Conservation (phyloP, 64 coral and sea anemone genomes). For the Montipora efflorescens region DNA sequence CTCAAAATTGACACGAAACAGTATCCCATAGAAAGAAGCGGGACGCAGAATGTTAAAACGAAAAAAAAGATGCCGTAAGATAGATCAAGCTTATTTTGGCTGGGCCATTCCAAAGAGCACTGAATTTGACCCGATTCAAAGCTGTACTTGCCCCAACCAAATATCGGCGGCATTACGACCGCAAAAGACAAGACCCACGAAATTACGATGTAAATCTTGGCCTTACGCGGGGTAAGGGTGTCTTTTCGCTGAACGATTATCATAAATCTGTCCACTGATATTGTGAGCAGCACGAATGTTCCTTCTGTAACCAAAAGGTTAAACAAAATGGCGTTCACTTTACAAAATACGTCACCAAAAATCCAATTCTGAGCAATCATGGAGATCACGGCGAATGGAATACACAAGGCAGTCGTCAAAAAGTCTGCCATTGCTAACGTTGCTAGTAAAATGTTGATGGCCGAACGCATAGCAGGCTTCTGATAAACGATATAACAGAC, state of each 20-base stretch:
- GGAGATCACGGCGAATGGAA: constrained; percentile 84
- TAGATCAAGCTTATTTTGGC: constrained; percentile 17
- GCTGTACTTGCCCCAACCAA: constrained; percentile 89
- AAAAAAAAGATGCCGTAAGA: constrained; percentile 85
- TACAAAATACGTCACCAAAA: constrained; percentile 83
- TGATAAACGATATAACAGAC: constrained; percentile 98
- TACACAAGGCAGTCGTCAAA: constrained; percentile 79
- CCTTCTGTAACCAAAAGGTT: constrained; percentile 89
- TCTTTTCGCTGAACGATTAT: constrained; percentile 91
- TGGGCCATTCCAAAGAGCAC: constrained; percentile 76
- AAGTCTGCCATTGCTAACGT: constrained; percentile 90
- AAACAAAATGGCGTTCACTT: constrained; percentile 83
- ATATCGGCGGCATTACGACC: constrained; percentile 72
- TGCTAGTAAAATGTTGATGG: constrained; percentile 94
- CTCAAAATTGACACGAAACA: constrained; percentile 90
- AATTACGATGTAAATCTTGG: constrained; percentile 82
- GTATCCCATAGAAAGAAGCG: constrained; percentile 85
- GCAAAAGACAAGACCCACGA: constrained; percentile 85
- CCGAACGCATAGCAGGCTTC: constrained; percentile 97
- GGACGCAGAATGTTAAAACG: constrained; percentile 70
- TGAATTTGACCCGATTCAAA: constrained; percentile 83
- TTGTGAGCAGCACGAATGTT: constrained; percentile 84
- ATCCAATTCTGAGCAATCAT: constrained; percentile 83
- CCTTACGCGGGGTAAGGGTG: constrained; percentile 86
- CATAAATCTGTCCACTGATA: constrained; percentile 91